Conservation (phyloP, 2,888 invertebrate species). For the Charanyca ferruginea region DNA sequence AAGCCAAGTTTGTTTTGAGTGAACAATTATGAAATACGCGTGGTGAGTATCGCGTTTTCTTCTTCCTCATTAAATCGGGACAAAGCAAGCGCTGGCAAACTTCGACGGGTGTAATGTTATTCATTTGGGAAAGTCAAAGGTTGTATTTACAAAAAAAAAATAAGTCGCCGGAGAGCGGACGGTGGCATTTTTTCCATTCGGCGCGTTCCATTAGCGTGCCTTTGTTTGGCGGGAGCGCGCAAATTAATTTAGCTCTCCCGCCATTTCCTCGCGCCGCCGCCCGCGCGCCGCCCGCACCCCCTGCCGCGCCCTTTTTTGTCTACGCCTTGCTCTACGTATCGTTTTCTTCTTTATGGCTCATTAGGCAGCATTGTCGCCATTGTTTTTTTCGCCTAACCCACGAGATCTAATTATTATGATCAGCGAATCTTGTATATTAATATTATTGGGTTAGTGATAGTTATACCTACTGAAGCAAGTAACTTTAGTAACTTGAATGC, state of each 20-base stretch:
- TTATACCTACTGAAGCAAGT: conserved; percentile 20
- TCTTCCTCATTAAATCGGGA: conserved; percentile 87
- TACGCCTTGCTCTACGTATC: conserved; percentile 91
- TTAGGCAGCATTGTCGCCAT: conserved; percentile 90
- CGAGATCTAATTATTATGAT: conserved; percentile 88
- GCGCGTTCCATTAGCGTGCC: conserved; percentile 91
- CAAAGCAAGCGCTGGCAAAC: conserved; percentile 84
- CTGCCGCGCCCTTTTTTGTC: conserved; percentile 89
- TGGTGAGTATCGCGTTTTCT: conserved; percentile 80
- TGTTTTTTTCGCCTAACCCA: conserved; percentile 88
- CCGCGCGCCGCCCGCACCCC: conserved; percentile 78
- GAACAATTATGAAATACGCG: conserved; percentile 81
- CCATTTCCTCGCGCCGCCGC: conserved; percentile 87
- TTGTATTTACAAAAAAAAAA: conserved; percentile 89
- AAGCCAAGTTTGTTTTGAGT: conserved; percentile 80
- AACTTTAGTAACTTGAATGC: conserved; percentile 1
- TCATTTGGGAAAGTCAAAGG: conserved; percentile 91
- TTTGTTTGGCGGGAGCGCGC: conserved; percentile 91
- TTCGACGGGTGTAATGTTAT: conserved; percentile 90
- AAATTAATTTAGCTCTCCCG: conserved; percentile 91
- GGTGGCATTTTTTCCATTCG: conserved; percentile 92
- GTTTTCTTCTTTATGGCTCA: conserved; percentile 91
- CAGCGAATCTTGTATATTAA: conserved; percentile 80
- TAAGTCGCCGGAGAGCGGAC: conserved; percentile 90
- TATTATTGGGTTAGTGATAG: conserved; percentile 63